Percentiles rank a stretch among this genome's conserved stretches.
These are phyloP conservation scores for Echinometra lucunter DNA, from an alignment of 53 echinoderm and acorn worm species.

Conservation along the genomic window DNA sequence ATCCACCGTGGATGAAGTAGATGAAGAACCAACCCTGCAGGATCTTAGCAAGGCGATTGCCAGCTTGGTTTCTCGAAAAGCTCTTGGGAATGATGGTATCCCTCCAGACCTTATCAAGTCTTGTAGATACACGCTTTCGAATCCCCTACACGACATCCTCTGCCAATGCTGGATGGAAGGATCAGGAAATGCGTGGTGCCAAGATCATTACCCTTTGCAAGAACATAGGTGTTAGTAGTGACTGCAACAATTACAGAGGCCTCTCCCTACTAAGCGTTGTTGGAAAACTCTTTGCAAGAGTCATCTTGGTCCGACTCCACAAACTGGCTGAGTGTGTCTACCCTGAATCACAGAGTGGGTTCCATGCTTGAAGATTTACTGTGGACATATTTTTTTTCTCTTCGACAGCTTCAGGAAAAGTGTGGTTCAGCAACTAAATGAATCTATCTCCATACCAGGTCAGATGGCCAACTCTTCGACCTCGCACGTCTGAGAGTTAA, in stretches of 20 bases:
- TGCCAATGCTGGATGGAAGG: conserved; percentile 33
- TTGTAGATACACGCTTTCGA: neutral
- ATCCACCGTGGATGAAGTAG: conserved; percentile 44
- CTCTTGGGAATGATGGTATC: conserved; percentile 48
- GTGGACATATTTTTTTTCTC: no score
- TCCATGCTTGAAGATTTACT: no score
- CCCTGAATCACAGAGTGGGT: no score
- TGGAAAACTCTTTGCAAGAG: neutral
- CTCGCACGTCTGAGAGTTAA: no score
- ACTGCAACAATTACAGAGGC: neutral
- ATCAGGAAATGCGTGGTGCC: conserved; percentile 41
- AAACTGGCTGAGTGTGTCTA: no score
- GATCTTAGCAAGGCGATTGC: conserved; percentile 63
- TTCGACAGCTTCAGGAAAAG: no score
- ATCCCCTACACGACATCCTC: neutral
- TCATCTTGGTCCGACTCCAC: neutral
- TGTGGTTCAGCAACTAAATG: no score
- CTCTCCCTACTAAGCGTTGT: neutral
- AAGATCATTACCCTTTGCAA: conserved; percentile 63
- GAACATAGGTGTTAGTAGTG: conserved; percentile 26
- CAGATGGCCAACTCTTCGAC: no score
- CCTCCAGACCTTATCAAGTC: conserved; percentile 44
- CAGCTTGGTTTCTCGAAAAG: neutral
- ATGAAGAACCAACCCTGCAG: conserved; percentile 1
- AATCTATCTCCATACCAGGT: no score